Conservation (phyloP, 2,113 vertebrate genomes). For the Tricholaema leucomelas region DNA sequence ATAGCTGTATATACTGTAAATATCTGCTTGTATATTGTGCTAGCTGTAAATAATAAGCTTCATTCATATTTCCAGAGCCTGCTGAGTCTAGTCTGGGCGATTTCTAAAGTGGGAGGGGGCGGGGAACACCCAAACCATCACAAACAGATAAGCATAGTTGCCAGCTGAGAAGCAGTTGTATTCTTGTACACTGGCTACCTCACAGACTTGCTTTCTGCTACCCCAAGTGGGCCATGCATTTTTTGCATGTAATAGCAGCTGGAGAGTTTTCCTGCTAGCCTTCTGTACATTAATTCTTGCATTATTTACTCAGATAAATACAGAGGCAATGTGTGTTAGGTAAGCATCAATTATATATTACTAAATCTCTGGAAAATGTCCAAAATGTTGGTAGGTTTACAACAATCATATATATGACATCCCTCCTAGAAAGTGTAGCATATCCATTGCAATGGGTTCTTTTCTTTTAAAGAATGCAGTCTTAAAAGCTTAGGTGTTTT, state of each 20-base stretch:
- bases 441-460: background rate
- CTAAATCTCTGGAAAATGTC: background rate
- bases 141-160: background rate
- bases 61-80: no score
- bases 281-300: background rate
- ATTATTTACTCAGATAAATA: background rate
- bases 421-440: background rate
- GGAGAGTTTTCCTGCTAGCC: background rate
- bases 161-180: background rate
- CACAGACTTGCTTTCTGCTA: background rate
- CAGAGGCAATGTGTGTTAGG: background rate
- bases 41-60: no score
- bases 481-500: background rate
- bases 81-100: no score
- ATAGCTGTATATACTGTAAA: no score
- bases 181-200: background rate
- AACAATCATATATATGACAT: accelerated
- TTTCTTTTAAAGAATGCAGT: background rate
- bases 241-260: background rate
- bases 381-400: background rate
- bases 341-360: background rate
- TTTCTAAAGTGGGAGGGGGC: no score
- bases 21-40: no score
- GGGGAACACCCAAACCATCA: no score
- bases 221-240: background rate